Evolutionary conservation across 2,113 vertebrate genomes (phyloP), one percentile per base, ranked within the genome.

Genomic region (Plecturocebus donacophilus): DNA sequence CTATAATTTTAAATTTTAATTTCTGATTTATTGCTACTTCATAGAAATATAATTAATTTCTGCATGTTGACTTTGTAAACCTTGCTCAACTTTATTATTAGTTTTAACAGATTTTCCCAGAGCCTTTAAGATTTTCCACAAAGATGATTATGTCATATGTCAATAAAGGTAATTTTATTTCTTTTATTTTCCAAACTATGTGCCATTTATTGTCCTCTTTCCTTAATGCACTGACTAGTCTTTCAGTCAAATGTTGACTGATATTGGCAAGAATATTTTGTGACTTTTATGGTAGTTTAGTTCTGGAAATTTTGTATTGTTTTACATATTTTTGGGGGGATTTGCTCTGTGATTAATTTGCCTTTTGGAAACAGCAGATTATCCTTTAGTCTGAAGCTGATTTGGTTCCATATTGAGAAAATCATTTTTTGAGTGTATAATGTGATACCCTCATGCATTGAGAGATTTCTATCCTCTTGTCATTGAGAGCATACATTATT

Each of bases 201-300:
- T 70, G 14, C 23, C 21, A 70, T 93, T n/a, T 52, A 73, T 61
- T 94, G 49, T 8, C 9, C 61, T 86, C 17, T 45, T 73, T 68
- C 20, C 88, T 89, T 66, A 56, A 66, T 83, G 27, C 38, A 47
- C 25, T 68, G 61, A 27, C 19, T 45, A 66, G 20, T 45, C 10
- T 23, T 64, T 16, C 56, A 47, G 13, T 40, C 30, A 3, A 79
- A 52, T 49, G 8, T 71, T 95, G 45, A 73, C 25, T 71, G 58
- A 49, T 86, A 70, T 87, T 7, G 17, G 42, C 20, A 86, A 68
- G 73, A 54, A 77, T 14, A 45, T 56, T 89, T 71, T 32, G 25
- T 91, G 40, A 91, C 87, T 93, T 93, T 93, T 91, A 47, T 61
- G 13, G 81, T 85, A n/a, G 35, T 40, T 61, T 94, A 17, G 27